Conservation (phyloP, 2,797 vertebrate species). For the Varecia variegata region DNA sequence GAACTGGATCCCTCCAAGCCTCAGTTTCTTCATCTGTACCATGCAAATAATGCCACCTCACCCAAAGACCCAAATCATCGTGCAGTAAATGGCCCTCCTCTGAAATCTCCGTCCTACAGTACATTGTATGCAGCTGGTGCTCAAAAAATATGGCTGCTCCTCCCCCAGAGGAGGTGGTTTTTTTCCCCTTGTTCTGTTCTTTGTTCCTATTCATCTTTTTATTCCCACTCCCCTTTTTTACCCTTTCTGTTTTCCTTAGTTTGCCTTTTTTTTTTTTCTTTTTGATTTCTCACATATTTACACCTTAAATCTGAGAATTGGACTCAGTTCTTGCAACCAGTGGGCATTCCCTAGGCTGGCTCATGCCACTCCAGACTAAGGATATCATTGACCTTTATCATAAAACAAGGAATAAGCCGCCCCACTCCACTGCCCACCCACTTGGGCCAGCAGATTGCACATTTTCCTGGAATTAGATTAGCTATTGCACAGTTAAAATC, state of each 20-base stretch:
- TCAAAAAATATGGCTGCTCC: background rate
- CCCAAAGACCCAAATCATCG: background rate
- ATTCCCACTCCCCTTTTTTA: background rate
- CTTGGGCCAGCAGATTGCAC: slow-evolving; percentile 12
- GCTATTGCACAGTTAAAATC: background rate
- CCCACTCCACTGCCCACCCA: background rate
- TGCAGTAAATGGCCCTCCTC: background rate
- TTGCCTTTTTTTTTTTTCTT: background rate
- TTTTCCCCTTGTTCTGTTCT: background rate
- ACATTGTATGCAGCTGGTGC: background rate
- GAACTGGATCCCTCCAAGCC: background rate
- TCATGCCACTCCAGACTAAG: background rate
- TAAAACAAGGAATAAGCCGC: background rate
- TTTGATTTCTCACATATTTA: background rate
- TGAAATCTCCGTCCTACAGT: background rate
- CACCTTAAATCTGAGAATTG: background rate
- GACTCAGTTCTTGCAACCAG: background rate
- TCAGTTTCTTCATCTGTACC: background rate
- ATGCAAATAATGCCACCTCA: background rate
- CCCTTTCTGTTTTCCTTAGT: background rate
- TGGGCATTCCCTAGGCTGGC: background rate
- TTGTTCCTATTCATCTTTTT: background rate
- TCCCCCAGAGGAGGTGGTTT: background rate
- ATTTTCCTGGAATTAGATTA: slow-evolving; percentile 28
- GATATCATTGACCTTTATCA: slow-evolving; percentile 15